Base-by-base conservation (phyloP, 1,140 invertebrate genomes). In the Aphaenogaster floridana region DNA sequence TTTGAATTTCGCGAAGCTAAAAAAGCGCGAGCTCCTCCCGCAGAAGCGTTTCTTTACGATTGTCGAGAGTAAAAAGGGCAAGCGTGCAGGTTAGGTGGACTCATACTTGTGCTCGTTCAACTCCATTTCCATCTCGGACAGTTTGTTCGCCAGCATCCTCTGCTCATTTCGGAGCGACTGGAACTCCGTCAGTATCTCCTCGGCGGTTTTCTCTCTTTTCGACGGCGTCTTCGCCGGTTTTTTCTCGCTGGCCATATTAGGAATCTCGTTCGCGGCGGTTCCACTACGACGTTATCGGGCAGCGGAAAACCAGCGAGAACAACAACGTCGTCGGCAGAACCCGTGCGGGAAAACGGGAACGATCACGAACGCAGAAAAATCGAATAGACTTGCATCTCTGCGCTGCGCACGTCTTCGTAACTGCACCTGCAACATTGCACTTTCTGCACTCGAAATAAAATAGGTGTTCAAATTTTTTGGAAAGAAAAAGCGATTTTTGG, bases 61-160 rank as follows among this genome's bases (percentile, higher is more conserved):
- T 72, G 11, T 57, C 5, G 71, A 68, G 9, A 57, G 7, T 45
- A 5, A 57, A 71, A 59, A 28, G 36, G 50, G 54, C 52, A 59
- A 76, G 86, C 71, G 80, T 87, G 71, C 61, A 93, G 91, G 93
- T 93, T 92, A 92, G n/a, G 34, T 50, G 54, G 83, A 80, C 36
- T 80, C 97, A 97, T 97, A 99, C 98, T 98, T 99, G 96, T 99
- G 98, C 96, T 99, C 99, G 93, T 98, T 99, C 61, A 99, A 96
- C 94, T 99, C 99, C 95, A 97, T 96, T 96, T 99, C 98, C 90
- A 99, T 96, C 96, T 99, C 98, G 5, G 98, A 97, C 81, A 99
- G 96, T 96, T 99, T 99, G 86, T 96, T 97, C 17, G 97, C 97
- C 91, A 99, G 95, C 87, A 96, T 96, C 91, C 98, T 96, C 95